Evolutionary conservation across 2,888 invertebrate genomes (phyloP).

Genomic region (Philopedon plagiatum): DNA sequence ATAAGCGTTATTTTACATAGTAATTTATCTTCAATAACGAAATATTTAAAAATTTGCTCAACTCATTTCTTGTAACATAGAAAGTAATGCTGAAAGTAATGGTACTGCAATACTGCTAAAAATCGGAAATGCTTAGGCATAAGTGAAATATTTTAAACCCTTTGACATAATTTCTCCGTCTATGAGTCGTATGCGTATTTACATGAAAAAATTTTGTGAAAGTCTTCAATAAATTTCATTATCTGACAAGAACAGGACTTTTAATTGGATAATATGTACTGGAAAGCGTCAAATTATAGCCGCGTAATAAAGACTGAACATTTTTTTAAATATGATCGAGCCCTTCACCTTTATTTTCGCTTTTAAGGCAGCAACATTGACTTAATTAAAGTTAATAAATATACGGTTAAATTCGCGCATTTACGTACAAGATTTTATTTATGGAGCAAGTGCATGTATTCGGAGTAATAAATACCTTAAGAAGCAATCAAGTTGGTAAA

Average conservation of each 20-base stretch:
- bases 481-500: slow-evolving; percentile 19
- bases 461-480: slow-evolving; percentile 9
- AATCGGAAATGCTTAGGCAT: background rate
- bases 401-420: slow-evolving; percentile 16
- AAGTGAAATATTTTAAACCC: background rate
- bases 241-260: slow-evolving; percentile 51
- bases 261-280: slow-evolving; percentile 53
- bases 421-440: slow-evolving; percentile 6
- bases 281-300: slow-evolving; percentile 40
- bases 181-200: slow-evolving; percentile 20
- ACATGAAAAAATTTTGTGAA: slow-evolving; percentile 53
- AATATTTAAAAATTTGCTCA: too few relatives aligned
- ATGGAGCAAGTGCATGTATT: slow-evolving; percentile 8
- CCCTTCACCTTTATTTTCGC: slow-evolving; percentile 34
- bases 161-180: slow-evolving; percentile 23
- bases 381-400: slow-evolving; percentile 29
- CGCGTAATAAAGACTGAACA: slow-evolving; percentile 1
- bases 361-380: slow-evolving; percentile 17
- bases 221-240: slow-evolving; percentile 56
- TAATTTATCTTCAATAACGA: too few relatives aligned
- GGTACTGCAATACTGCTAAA: too few relatives aligned
- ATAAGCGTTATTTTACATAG: too few relatives aligned
- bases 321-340: slow-evolving; percentile 13
- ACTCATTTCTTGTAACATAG: too few relatives aligned
- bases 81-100: too few relatives aligned